Base-by-base conservation (phyloP, 2,888 invertebrate genomes). In the Melinaea marsaeus region DNA sequence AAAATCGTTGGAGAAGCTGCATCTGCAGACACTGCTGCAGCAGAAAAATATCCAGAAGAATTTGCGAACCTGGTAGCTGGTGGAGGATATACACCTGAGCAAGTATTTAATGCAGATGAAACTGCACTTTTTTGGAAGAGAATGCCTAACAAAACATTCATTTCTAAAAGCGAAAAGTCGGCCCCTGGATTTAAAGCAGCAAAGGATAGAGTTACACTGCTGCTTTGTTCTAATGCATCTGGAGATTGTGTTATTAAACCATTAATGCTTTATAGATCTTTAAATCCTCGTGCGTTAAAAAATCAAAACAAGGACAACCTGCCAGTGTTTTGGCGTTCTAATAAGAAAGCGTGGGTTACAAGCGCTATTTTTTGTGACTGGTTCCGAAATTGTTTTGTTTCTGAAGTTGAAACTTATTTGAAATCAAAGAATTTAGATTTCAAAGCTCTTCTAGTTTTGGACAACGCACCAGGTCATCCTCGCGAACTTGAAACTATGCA, bases 291-390 rank as follows among this genome's bases (percentile, higher is more conserved):
- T 11, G 63, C 66, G 48, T 69, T 69, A 62, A 69, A 68, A 71
- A 67, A 69, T 59, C 61, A 68, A 66, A 67, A 70, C 64, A 69
- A 70, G 46, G 64, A 64, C 65, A 47, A 63, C 61, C 62, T 70
- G 60, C 69, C 70, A 68, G 71, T 72, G 63, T 68, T 71, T 70
- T 74, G 74, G 73, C 68, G 67, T 69, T 63, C 71, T 67, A 73
- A 74, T 69, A 67, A 70, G 64, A 72, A 72, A 72, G 69, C 72
- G 58, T 73, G 69, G 72, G 71, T 74, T 62, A 72, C 70, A 69
- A 66, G 69, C 64, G 65, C 67, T 60, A 65, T 72, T 67, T 74
- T 75, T 70, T 67, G 65, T 65, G 71, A 72, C 63, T 70, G 71
- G 70, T 72, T 71, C 61, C 64, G 63, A 55, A 69, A 72, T 68